phyloP scores from a whole-genome alignment of 2,797 vertebrate species.

The Ispidina lecontei region DNA sequence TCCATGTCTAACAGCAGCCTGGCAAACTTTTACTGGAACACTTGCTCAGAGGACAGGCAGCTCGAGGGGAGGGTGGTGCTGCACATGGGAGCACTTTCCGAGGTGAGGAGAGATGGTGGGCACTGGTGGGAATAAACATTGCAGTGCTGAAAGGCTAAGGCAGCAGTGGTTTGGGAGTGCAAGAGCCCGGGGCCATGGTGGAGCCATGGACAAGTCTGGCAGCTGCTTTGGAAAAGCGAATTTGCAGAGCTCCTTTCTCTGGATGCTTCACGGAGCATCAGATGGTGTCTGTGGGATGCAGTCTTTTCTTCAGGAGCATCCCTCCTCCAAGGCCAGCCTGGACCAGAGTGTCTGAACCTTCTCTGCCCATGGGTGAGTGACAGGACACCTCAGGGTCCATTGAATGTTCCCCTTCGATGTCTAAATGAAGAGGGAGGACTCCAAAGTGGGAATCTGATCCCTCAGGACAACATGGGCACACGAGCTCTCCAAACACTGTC shows the following conservation, averaged over 20 bases:
- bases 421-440: neutral
- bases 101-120: neutral
- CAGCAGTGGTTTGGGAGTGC: neutral
- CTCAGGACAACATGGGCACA: accelerated
- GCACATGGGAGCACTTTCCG: neutral
- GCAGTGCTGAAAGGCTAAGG: neutral
- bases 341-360: neutral
- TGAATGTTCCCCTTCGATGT: neutral
- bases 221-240: neutral
- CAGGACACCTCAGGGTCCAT: neutral
- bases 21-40: neutral
- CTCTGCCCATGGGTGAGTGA: neutral
- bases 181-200: neutral
- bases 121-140: neutral
- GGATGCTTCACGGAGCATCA: neutral
- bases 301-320: neutral
- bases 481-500: neutral
- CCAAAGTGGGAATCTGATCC: neutral
- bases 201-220: neutral
- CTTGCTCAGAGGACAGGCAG: neutral
- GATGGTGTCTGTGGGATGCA: neutral
- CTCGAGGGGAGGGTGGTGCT: neutral
- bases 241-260: neutral
- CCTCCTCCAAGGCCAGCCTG: neutral
- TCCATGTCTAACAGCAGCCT: conserved; percentile 50